These are phyloP conservation scores for Anastrepha obliqua DNA, from an alignment of 1,140 invertebrate species.

Conservation along the genomic window DNA sequence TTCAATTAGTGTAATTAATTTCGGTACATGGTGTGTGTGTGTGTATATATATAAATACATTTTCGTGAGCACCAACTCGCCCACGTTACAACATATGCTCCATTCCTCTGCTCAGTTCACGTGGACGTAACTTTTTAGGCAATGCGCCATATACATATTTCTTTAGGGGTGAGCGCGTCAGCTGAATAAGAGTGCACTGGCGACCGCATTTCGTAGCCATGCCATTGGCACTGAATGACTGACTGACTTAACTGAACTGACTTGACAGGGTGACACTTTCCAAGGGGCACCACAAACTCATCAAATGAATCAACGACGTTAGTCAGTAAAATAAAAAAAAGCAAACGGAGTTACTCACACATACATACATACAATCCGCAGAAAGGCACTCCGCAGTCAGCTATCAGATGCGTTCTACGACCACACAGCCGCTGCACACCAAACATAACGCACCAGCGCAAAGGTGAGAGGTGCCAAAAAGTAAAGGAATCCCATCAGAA, in stretches of 20 bases:
- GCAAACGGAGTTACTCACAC: no score
- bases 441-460: neutral
- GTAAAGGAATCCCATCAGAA: no score
- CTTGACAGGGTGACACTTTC: neutral
- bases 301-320: neutral
- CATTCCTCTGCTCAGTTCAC: no score
- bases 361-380: no score
- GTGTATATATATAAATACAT: neutral
- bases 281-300: neutral
- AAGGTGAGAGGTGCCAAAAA: neutral
- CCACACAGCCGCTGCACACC: no score
- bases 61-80: neutral
- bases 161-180: neutral
- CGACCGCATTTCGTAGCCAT: no score
- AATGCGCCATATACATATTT: neutral
- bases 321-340: neutral
- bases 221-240: no score
- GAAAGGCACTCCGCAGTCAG: no score
- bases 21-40: neutral
- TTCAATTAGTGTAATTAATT: slow-evolving; percentile 28
- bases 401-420: neutral
- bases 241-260: neutral
- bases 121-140: neutral
- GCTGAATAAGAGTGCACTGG: no score
- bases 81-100: no score